Base-by-base conservation (phyloP, 2,113 vertebrate species). In the Aepyceros melampus region DNA sequence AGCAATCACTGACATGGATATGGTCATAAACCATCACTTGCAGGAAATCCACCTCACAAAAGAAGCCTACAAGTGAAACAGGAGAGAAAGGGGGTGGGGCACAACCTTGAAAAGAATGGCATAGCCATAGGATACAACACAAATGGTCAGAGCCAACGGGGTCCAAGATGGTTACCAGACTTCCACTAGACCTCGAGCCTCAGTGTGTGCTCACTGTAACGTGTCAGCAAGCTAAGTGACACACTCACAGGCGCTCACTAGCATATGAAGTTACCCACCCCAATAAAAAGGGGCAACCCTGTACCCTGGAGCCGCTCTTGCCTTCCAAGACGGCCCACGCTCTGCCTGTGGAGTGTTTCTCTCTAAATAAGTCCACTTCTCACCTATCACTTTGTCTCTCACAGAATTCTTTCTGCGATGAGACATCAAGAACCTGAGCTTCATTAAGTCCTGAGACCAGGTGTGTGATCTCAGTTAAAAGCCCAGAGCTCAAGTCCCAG, bases 11-110 rank as follows among this genome's bases (percentile, higher is more conserved):
- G 99, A 99, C 12, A 98, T 99, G 0, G 99, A 99, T 94, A 99
- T 99, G 33, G 86, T 99, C 90, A 99, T 99, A 95, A 99, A 99
- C 98, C 99, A 99, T 98, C 99, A 99, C 0, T 99, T 99, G 92
- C 98, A 99, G 87, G 98, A 99, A 98, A 99, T 99, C 0, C 51
- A 33, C 89, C 99, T 99, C 95, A 98, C 98, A 84, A 99, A 99
- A 98, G 99, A 99, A 27, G 60, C 89, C 1, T 99, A 99, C 98
- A 98, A 99, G n/a, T 36, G n/a, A 71, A 11, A 36, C 17, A 11
- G 64, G 64, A 36, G 64, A 21, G 33, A 36, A 71, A 71, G n/a
- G 64, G 64, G 17, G 17, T 36, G 4, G 16, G 64, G 64, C 64
- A 36, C 64, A 21, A 36, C 8, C 17, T 71, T 36, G 19, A 21